Evolutionary conservation across 2,888 invertebrate species (phyloP), one percentile per base, ranked within the genome.

Genomic region (Steromphala cineraria): DNA sequence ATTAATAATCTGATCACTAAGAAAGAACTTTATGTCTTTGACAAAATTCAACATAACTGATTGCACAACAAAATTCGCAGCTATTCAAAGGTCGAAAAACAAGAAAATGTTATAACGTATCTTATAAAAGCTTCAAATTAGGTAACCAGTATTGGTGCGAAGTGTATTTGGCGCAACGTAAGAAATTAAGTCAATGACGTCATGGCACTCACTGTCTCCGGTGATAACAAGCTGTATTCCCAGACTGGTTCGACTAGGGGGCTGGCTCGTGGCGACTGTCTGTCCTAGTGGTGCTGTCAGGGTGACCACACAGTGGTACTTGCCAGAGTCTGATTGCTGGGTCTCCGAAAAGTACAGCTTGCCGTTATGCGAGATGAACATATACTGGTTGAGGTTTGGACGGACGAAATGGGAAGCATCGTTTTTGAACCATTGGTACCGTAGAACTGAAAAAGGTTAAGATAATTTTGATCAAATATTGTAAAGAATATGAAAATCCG

Each of bases 351-450:
- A 98, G 92, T 99, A 99, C 21, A 99, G 95, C 10, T 98, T 96
- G 56, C 98, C 98, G 94, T 98, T 98, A 90, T 96, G 95, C 0
- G 98, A 98, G 0, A 98, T 98, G 94, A 99, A 98, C 0, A 98
- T 97, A 86, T 92, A 87, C 2, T 86, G 87, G 75, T 98, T 95
- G 89, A 96, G 96, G 93, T 98, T 98, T 93, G 98, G 97, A 92
- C 98, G 97, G 0, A 99, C 98, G 87, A 98, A 97, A 93, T 98
- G 98, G 0, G 97, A 97, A 88, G 98, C 98, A 90, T 95, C 96
- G 90, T 97, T 96, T 84, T 98, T 95, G 15, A 97, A 96, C 98
- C 98, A 99, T 87, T 97, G 96, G 93, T 97, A 98, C 21, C 83
- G 67, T 0, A 84, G 84, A 31, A 77, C 90, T 90, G 85, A 13